Conservation (phyloP, 2,888 invertebrate genomes). For the Eubasilissa splendida region DNA sequence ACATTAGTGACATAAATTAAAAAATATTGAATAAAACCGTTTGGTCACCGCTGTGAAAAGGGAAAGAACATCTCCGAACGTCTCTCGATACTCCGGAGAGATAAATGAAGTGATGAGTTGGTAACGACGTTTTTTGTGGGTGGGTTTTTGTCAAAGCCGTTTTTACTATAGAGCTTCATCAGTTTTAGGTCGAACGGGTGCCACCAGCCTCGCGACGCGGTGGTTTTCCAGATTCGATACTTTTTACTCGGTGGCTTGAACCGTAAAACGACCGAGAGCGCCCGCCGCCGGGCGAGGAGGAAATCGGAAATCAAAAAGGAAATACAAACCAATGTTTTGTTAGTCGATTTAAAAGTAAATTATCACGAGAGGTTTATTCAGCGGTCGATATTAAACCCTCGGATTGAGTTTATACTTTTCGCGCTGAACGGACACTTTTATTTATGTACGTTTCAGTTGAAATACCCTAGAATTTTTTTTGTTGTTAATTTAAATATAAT, state of each 20-base stretch:
- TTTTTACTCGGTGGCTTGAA: constrained; percentile 21
- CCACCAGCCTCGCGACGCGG: constrained; percentile 10
- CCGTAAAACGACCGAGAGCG: neutral
- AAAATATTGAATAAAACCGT: neutral
- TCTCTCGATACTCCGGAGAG: constrained; percentile 33
- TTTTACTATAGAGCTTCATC: constrained; percentile 14
- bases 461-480: too few species aligned
- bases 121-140: constrained; percentile 37
- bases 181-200: constrained; percentile 8
- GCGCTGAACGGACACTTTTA: too few species aligned
- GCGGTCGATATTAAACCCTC: too few species aligned
- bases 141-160: constrained; percentile 33
- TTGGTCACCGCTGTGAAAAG: constrained; percentile 1
- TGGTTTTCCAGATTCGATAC: constrained; percentile 15
- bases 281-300: too few species aligned
- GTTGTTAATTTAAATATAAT: too few species aligned
- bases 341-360: too few species aligned
- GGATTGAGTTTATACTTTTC: too few species aligned
- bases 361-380: too few species aligned
- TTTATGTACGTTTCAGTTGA: too few species aligned
- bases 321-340: too few species aligned
- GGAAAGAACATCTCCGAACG: constrained; percentile 27
- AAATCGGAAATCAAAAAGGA: too few species aligned
- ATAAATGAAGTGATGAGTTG: constrained; percentile 43
- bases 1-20: neutral